A percentile compares a stretch with the other conserved stretches of the same genome.
Evolutionary conservation across 92 coral and sea anemone genomes (phyloP).

Genomic region (Actinernus sp.): DNA sequence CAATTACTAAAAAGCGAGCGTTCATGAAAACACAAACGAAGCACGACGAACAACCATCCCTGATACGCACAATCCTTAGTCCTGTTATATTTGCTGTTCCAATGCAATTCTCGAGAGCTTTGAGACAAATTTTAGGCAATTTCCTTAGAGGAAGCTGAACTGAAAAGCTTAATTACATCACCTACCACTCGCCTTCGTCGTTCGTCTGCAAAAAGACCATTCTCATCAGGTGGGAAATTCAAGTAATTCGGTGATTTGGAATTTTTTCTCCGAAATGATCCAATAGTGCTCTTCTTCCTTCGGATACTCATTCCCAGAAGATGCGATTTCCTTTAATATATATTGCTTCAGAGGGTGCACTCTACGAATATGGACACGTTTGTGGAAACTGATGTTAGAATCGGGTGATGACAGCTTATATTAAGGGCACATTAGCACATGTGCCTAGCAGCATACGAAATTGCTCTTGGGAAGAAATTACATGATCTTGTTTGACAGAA

Average conservation of each 20-base stretch:
- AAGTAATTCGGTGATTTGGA: slow-evolving; percentile 40
- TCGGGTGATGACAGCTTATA: slow-evolving; percentile 4
- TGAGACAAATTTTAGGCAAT: neutral
- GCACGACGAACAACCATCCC: too few relatives aligned
- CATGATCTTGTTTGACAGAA: neutral
- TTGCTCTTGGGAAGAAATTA: neutral
- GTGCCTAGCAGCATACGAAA: slow-evolving; percentile 2
- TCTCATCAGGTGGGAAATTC: slow-evolving; percentile 45
- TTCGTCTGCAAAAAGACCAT: slow-evolving; percentile 33
- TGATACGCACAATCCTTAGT: neutral
- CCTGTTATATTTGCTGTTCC: neutral
- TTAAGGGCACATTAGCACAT: slow-evolving; percentile 3
- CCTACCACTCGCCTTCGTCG: slow-evolving; percentile 41
- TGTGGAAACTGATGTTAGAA: too few relatives aligned
- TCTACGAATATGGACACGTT: too few relatives aligned
- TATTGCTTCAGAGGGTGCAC: too few relatives aligned
- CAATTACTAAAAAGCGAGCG: too few relatives aligned
- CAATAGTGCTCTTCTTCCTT: slow-evolving; percentile 41
- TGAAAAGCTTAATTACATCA: neutral
- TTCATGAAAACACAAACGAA: too few relatives aligned
- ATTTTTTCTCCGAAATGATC: slow-evolving; percentile 37
- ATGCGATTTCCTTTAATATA: too few relatives aligned
- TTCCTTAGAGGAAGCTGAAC: neutral
- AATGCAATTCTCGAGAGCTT: neutral
- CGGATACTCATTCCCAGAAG: slow-evolving; percentile 40